Conservation (phyloP, 2,888 invertebrate genomes). For the Ophraella communa region DNA sequence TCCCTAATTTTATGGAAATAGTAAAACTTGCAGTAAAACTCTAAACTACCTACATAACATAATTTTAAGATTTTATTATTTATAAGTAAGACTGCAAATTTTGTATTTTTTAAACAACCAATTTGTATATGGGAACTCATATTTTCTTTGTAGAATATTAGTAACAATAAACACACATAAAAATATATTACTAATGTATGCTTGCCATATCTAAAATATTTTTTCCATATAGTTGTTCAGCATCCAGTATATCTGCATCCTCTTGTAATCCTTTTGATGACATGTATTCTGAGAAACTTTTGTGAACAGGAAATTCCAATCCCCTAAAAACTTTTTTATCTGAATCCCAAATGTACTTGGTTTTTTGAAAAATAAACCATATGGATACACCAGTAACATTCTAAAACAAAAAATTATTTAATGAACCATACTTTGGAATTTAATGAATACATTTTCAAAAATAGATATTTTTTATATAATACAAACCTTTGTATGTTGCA, state of each 20-base stretch:
- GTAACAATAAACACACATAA: background rate
- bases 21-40: too few species aligned
- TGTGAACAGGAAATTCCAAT: constrained; percentile 83
- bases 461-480: background rate
- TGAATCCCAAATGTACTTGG: constrained; percentile 90
- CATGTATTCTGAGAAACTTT: constrained; percentile 73
- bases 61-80: too few species aligned
- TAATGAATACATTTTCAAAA: too few species aligned
- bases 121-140: too few species aligned
- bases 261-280: constrained; percentile 88
- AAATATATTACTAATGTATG: background rate
- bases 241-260: constrained; percentile 77
- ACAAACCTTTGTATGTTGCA: constrained; percentile 71
- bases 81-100: too few species aligned
- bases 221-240: constrained; percentile 84
- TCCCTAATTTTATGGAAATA: too few species aligned
- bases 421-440: background rate
- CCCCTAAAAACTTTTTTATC: constrained; percentile 82
- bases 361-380: constrained; percentile 98
- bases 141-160: too few species aligned
- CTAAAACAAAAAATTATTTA: constrained; percentile 45
- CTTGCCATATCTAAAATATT: constrained; percentile 84
- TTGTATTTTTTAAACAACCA: too few species aligned
- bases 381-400: constrained; percentile 65
- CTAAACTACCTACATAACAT: too few species aligned